A percentile compares a stretch with the other conserved stretches of the same genome.
phyloP scores from a whole-genome alignment of 2,113 vertebrate species.

The Rattus norvegicus region DNA sequence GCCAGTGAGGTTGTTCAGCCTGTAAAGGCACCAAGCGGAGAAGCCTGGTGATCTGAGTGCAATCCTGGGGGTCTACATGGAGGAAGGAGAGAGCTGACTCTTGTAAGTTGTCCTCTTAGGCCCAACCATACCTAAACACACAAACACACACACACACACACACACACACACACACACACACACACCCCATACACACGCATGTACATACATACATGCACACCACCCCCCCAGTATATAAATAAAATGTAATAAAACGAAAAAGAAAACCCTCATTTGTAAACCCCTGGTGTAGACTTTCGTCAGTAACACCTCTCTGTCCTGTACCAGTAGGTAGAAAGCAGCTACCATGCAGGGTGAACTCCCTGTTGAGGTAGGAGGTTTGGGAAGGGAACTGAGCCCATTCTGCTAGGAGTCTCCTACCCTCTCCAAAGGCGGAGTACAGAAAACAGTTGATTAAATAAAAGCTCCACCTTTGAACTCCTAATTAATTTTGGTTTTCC shows the following conservation, averaged over 20 bases:
- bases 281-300: not conserved
- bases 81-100: not conserved
- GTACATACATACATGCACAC: too few relatives aligned
- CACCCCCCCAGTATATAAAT: not conserved
- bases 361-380: not conserved
- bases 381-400: not conserved
- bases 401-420: not conserved
- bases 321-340: not conserved
- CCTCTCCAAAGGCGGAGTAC: not conserved
- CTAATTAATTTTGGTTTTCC: not conserved
- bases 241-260: not conserved
- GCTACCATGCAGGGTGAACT: fast-evolving
- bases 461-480: conserved; percentile 14
- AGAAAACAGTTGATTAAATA: not conserved
- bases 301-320: not conserved
- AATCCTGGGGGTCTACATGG: too few relatives aligned
- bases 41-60: too few relatives aligned
- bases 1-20: not conserved
- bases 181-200: not conserved
- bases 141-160: not conserved
- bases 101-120: not conserved
- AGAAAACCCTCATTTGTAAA: not conserved
- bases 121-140: not conserved
- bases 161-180: not conserved
- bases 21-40: too few relatives aligned